Evolutionary conservation across 2,888 invertebrate species (phyloP).

Genomic region (Dorcus parallelipipedus): DNA sequence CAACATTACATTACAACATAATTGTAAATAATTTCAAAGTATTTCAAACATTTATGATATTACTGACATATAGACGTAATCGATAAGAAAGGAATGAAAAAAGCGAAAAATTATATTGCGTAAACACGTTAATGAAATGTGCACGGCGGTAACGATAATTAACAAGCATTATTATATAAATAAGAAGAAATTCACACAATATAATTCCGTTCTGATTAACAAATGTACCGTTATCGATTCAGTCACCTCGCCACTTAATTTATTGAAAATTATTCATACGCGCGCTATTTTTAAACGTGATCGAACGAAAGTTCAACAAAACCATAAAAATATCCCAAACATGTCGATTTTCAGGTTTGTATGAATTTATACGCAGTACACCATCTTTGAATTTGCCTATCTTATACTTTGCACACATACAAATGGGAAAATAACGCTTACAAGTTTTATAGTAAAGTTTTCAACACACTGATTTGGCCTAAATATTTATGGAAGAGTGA

Average conservation of each 20-base stretch:
- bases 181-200: background rate
- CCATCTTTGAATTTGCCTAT: background rate
- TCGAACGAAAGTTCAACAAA: background rate
- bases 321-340: background rate
- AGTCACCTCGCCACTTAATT: slow-evolving; percentile 2
- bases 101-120: background rate
- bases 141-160: background rate
- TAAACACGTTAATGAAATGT: background rate
- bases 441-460: too few species aligned
- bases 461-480: too few species aligned
- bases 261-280: slow-evolving; percentile 5
- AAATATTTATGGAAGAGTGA: too few species aligned
- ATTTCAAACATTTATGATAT: too few species aligned
- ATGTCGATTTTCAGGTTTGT: background rate
- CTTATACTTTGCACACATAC: too few species aligned
- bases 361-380: background rate
- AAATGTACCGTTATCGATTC: background rate
- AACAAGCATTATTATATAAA: background rate
- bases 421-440: too few species aligned
- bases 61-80: too few species aligned
- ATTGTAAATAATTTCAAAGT: too few species aligned
- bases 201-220: background rate
- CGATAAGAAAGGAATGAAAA: background rate
- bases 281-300: slow-evolving; percentile 6
- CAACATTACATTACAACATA: too few species aligned